Conservation (phyloP, 2,888 invertebrate genomes). For the Hirtodrosophila cameraria region DNA sequence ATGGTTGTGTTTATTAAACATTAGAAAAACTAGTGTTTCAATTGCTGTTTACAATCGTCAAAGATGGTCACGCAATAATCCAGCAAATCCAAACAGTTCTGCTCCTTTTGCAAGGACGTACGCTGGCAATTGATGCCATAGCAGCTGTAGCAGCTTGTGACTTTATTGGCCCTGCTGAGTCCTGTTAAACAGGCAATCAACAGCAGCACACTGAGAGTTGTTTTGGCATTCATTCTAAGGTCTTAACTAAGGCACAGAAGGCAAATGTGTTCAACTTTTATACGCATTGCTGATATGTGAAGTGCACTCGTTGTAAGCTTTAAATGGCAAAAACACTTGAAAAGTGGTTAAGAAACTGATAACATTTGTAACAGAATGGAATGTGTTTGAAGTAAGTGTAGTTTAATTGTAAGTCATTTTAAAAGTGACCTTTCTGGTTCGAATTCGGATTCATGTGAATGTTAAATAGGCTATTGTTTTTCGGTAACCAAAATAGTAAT, state of each 20-base stretch:
- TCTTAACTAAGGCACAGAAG: conserved; percentile 33
- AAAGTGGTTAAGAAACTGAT: background rate
- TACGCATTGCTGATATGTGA: conserved; percentile 34
- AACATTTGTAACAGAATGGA: too few relatives aligned
- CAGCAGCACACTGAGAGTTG: conserved; percentile 35
- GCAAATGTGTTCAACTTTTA: conserved; percentile 53
- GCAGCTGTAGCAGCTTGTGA: conserved; percentile 76
- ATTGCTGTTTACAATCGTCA: conserved; percentile 68
- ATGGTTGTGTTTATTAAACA: background rate
- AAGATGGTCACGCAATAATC: conserved; percentile 82
- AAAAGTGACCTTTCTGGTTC: too few relatives aligned
- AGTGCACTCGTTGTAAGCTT: conserved; percentile 47
- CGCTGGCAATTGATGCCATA: conserved; percentile 79
- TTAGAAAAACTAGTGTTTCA: background rate
- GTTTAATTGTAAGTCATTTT: too few relatives aligned
- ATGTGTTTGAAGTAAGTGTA: too few relatives aligned
- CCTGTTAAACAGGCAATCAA: conserved; percentile 29
- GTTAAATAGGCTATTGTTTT: too few relatives aligned
- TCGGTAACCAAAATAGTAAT: too few relatives aligned
- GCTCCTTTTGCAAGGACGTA: conserved; percentile 53
- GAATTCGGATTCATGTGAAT: too few relatives aligned
- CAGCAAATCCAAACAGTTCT: conserved; percentile 72
- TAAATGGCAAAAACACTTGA: conserved; percentile 29
- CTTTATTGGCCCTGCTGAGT: conserved; percentile 54
- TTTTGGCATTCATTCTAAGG: conserved; percentile 51